These are phyloP conservation scores for Cecropterus lyciades DNA, from an alignment of 1,140 invertebrate species.

Conservation along the genomic window DNA sequence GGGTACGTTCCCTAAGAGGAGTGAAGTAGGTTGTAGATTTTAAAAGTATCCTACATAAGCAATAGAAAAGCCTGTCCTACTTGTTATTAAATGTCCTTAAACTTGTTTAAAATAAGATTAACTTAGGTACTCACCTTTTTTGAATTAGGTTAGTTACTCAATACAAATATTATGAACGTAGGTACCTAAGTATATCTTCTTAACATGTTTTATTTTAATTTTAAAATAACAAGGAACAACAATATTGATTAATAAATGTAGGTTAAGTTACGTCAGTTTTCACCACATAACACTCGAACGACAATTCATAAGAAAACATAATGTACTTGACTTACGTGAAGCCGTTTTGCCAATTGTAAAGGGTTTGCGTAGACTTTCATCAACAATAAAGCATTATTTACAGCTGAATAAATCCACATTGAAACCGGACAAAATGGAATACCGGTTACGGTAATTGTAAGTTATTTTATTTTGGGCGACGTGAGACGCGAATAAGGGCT, in stretches of 20 bases:
- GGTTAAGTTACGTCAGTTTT: slow-evolving; percentile 22
- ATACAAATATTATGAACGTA: too few relatives aligned
- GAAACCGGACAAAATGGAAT: slow-evolving; percentile 43
- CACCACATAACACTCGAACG: slow-evolving; percentile 17
- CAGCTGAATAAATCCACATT: slow-evolving; percentile 59
- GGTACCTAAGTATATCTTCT: not conserved
- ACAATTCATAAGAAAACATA: slow-evolving; percentile 20
- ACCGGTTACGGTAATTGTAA: slow-evolving; percentile 32
- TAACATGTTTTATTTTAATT: too few relatives aligned
- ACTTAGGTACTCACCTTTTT: too few relatives aligned
- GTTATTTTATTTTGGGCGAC: slow-evolving; percentile 38
- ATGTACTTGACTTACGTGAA: slow-evolving; percentile 18
- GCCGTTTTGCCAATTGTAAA: slow-evolving; percentile 49
- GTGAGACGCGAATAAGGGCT: slow-evolving; percentile 53
- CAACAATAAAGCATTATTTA: slow-evolving; percentile 60
- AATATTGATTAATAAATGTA: slow-evolving; percentile 22
- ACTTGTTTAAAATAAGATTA: too few relatives aligned
- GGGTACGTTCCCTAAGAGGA: too few relatives aligned
- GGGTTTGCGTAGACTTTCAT: slow-evolving; percentile 35
- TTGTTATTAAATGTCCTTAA: too few relatives aligned
- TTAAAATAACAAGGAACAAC: not conserved
- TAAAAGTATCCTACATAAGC: too few relatives aligned
- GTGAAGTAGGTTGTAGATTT: too few relatives aligned
- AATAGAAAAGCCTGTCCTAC: too few relatives aligned
- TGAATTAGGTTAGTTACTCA: too few relatives aligned